Evolutionary conservation across 2,113 vertebrate species (phyloP).

Genomic region (Mobula birostris): DNA sequence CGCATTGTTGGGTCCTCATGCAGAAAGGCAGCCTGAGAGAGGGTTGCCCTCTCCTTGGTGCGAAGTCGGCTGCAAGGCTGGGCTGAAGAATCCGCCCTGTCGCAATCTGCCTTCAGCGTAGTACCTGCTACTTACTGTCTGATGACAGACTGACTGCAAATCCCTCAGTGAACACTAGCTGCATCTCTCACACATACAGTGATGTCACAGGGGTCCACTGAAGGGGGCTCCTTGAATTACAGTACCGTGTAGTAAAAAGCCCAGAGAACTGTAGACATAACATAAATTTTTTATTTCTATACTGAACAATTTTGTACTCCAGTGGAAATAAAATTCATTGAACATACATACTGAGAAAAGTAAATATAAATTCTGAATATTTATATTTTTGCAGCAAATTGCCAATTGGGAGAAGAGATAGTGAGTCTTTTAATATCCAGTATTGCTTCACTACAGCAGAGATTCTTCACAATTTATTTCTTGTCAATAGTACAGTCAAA

Average conservation of each 20-base stretch:
- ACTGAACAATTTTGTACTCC: neutral
- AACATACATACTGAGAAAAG: neutral
- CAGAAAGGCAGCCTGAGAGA: conserved; percentile 29
- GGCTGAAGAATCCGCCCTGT: conserved; percentile 40
- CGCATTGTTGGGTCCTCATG: conserved; percentile 77
- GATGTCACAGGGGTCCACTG: conserved; percentile 74
- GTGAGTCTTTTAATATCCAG: neutral
- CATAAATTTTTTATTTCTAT: neutral
- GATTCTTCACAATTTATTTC: neutral
- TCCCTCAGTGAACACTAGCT: conserved; percentile 44
- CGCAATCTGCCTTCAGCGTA: conserved; percentile 41
- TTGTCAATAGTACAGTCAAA: neutral
- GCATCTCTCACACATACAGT: conserved; percentile 52
- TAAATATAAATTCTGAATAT: neutral
- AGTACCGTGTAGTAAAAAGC: conserved; percentile 32
- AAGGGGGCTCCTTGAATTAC: conserved; percentile 57
- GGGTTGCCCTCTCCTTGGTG: neutral
- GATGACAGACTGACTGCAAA: conserved; percentile 45
- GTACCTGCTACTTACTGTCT: conserved; percentile 48
- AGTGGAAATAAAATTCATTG: neutral
- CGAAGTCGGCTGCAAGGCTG: conserved; percentile 43
- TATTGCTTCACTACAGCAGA: neutral
- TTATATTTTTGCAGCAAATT: neutral
- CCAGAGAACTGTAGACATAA: neutral
- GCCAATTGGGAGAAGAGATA: neutral